Evolutionary conservation across 2,113 vertebrate species (phyloP).

Genomic region (Symphodus melops): DNA sequence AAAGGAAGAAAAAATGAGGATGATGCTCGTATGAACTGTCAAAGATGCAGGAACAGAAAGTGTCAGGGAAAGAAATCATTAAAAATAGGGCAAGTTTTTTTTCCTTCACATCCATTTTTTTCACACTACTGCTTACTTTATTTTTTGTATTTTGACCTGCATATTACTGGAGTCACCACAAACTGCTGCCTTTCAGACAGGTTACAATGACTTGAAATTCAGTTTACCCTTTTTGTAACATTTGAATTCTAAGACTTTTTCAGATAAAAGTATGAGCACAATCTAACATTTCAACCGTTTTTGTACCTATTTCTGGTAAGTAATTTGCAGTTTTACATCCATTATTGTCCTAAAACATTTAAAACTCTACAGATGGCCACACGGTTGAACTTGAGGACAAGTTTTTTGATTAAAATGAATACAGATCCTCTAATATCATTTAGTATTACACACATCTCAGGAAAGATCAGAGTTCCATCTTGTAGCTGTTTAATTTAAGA

Average conservation of each 20-base stretch:
- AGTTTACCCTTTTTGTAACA: not conserved
- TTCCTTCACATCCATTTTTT: not conserved
- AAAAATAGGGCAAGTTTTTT: constrained; percentile 11
- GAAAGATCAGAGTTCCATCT: too few species aligned
- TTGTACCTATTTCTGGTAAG: too few species aligned
- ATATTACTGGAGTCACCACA: not conserved
- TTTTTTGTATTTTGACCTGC: constrained; percentile 14
- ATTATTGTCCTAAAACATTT: too few species aligned
- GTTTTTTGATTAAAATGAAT: too few species aligned
- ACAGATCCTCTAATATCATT: too few species aligned
- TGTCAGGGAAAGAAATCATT: constrained; percentile 11
- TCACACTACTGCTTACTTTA: constrained; percentile 15
- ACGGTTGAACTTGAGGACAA: too few species aligned
- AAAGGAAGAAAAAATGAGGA: constrained; percentile 4
- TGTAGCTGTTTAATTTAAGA: too few species aligned
- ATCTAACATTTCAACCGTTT: too few species aligned
- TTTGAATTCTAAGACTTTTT: not conserved
- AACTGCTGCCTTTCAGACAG: not conserved
- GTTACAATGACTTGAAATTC: not conserved
- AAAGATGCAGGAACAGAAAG: constrained; percentile 17
- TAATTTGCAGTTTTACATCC: too few species aligned
- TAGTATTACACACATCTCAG: too few species aligned
- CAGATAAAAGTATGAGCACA: too few species aligned
- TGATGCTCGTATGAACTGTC: constrained; percentile 19
- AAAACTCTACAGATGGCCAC: too few species aligned